Evolutionary conservation across 2,888 invertebrate genomes (phyloP).

Genomic region (Colletes collaris): DNA sequence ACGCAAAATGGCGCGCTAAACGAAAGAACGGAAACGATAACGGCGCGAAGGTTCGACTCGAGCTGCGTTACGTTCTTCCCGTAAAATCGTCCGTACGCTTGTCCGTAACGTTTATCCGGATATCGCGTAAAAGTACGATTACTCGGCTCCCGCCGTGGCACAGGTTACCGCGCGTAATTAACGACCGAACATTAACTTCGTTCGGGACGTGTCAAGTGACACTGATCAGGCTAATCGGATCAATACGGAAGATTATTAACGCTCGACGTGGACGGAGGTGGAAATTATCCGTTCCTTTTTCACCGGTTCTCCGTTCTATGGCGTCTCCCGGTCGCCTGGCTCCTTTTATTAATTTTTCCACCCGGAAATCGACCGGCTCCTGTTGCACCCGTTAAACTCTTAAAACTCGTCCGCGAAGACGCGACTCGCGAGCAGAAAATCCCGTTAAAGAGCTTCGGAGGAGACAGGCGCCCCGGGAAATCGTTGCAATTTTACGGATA

Average conservation of each 20-base stretch:
- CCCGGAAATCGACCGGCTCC: not conserved
- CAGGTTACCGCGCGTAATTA: slow-evolving; percentile 63
- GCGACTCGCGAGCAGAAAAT: slow-evolving; percentile 17
- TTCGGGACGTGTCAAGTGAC: slow-evolving; percentile 26
- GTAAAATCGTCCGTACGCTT: slow-evolving; percentile 17
- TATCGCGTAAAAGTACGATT: slow-evolving; percentile 10
- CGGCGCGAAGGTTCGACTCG: slow-evolving; percentile 18
- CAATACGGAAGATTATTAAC: slow-evolving; percentile 48
- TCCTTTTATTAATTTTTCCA: slow-evolving; percentile 48
- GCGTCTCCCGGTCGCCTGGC: not conserved
- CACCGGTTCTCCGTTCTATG: not conserved
- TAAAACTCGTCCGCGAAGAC: slow-evolving; percentile 18
- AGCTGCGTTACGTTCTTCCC: not conserved
- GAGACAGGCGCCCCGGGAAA: slow-evolving; percentile 3
- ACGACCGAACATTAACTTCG: slow-evolving; percentile 51
- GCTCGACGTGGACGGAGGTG: slow-evolving; percentile 7
- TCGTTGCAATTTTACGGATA: slow-evolving; percentile 57
- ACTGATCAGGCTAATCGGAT: slow-evolving; percentile 51
- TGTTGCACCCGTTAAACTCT: slow-evolving; percentile 18
- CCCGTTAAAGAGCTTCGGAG: slow-evolving; percentile 36
- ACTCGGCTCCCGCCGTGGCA: slow-evolving; percentile 15
- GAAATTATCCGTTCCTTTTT: slow-evolving; percentile 10
- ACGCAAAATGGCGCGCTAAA: slow-evolving; percentile 9
- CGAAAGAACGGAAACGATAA: slow-evolving; percentile 23
- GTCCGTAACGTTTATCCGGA: not conserved